Percentiles rank a stretch among this genome's conserved stretches.
Conservation (phyloP, 1,140 invertebrate species). For the Pseudomyrmex pallidus region DNA sequence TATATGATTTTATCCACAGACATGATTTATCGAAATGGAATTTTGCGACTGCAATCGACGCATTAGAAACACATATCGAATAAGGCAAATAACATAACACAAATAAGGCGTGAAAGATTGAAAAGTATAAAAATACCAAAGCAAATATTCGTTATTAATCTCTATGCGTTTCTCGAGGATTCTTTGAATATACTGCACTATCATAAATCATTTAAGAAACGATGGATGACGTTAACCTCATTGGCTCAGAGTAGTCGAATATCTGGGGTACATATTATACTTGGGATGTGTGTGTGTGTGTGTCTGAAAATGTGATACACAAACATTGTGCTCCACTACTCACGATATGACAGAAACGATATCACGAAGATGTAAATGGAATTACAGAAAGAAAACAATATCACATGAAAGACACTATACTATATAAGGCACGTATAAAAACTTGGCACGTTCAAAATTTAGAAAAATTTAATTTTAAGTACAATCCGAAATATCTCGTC, state of each 20-base stretch:
- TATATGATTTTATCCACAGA: conserved; percentile 5
- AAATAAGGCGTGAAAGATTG: conserved; percentile 17
- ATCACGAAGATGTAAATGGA: conserved; percentile 1
- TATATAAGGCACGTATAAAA: background rate
- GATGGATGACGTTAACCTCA: conserved; percentile 41
- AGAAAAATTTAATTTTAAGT: background rate
- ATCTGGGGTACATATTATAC: conserved; percentile 9
- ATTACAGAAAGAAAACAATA: background rate
- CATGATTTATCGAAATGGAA: conserved; percentile 53
- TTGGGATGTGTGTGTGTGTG: too few species aligned
- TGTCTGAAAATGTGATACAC: background rate
- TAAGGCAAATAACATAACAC: background rate
- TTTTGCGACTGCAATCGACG: conserved; percentile 22
- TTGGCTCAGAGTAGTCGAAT: conserved; percentile 20
- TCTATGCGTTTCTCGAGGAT: conserved; percentile 15
- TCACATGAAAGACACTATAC: background rate
- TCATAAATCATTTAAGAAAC: conserved; percentile 53
- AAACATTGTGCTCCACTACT: conserved; percentile 16
- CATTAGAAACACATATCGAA: background rate
- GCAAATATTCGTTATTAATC: conserved; percentile 29
- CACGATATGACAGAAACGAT: background rate
- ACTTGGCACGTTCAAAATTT: background rate
- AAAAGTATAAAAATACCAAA: background rate
- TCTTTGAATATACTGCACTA: conserved; percentile 14
- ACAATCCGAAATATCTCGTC: background rate